A percentile compares a stretch with the other conserved stretches of the same genome.
phyloP scores from a whole-genome alignment of 1,140 invertebrate species.

The Hormaphis cornu region DNA sequence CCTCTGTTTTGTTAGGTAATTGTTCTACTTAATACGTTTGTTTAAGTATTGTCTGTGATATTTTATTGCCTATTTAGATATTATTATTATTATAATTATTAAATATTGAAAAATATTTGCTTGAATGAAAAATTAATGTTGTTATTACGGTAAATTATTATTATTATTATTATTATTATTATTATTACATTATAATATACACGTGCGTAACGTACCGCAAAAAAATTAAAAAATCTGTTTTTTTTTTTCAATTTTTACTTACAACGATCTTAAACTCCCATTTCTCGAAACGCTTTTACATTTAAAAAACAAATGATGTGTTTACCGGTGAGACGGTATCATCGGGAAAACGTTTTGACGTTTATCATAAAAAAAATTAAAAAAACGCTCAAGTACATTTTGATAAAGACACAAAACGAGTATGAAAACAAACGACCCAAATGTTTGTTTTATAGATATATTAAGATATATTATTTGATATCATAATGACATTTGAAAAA shows the following conservation, averaged over 20 bases:
- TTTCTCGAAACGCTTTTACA: too few relatives aligned
- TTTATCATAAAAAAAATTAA: too few relatives aligned
- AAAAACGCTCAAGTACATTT: too few relatives aligned
- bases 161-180: not conserved
- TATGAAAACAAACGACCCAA: too few relatives aligned
- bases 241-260: not conserved
- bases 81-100: slow-evolving; percentile 12
- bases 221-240: not conserved
- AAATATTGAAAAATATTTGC: slow-evolving; percentile 15
- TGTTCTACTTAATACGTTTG: not conserved
- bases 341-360: too few relatives aligned
- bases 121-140: slow-evolving; percentile 17
- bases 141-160: slow-evolving; percentile 24
- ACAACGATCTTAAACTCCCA: too few relatives aligned
- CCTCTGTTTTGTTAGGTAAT: not conserved
- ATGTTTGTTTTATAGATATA: too few relatives aligned
- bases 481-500: too few relatives aligned
- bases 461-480: too few relatives aligned
- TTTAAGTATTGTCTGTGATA: slow-evolving; percentile 31
- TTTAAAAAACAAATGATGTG: too few relatives aligned
- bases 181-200: not conserved
- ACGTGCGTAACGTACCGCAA: not conserved
- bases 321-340: too few relatives aligned
- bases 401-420: too few relatives aligned
- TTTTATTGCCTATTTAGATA: slow-evolving; percentile 29